Base-by-base conservation (phyloP, 2,797 vertebrate genomes). In the Gallinago solitaria region DNA sequence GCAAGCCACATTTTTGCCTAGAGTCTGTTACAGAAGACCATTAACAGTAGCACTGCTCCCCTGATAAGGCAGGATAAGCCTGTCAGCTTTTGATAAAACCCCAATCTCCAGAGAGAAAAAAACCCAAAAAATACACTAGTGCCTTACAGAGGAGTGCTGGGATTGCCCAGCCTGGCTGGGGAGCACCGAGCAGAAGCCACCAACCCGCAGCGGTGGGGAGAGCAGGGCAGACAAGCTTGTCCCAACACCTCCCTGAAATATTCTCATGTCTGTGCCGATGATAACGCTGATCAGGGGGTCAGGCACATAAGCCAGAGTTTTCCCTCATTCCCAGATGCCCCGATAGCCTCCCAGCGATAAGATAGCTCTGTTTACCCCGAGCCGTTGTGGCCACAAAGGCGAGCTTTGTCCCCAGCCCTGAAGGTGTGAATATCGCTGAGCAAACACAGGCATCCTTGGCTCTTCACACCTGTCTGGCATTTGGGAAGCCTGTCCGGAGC, bases 1-100 rank as follows among this genome's bases (percentile, higher is more conserved):
- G 48, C 87, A 89, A 86, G 91, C 76, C 71, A 90, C 86, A 81
- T 61, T 89, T 87, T 53, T 79, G 57, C 73, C 47, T 39, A 4
- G 68, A 70, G 63, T 39, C 84, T 45, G 56, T 23, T 74, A 39
- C 56, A 80, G 59, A 87, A 68, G 56, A 51, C 79, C 86, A 83
- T 89, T 91, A 61, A 84, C 89, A 68, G 96, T 93, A 96, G 94
- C 90, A 33, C 53, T 28, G 50, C 74, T 87, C 27, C n/a, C 37
- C 91, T 87, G 96, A 95, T 96, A 94, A 95, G 83, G 71, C 1
- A 4, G 93, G 90, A 95, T 94, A 94, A 95, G 13, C 45, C 90
- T 93, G 91, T 89, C 91, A 95, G 70, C 74, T 90, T 94, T 65
- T 59, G 94, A 95, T 94, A 96, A 95, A 82, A 21, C 11, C 35